These are phyloP conservation scores for Xenopus laevis DNA, from an alignment of 2,113 vertebrate species.

Conservation along the genomic window DNA sequence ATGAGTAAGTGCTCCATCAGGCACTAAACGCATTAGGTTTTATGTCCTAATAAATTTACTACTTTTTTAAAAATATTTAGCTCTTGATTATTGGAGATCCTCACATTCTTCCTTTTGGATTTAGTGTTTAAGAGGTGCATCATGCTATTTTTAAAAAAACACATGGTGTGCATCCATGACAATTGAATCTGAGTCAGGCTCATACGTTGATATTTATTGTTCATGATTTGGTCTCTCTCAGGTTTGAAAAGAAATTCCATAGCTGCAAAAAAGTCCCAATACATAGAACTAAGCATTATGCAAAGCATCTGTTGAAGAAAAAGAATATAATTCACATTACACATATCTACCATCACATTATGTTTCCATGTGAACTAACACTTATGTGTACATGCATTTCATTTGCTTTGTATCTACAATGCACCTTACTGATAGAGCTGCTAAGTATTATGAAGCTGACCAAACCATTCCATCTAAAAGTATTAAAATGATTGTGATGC, in stretches of 20 bases:
- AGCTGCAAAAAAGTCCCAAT: not conserved
- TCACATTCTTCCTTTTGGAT: too few species aligned
- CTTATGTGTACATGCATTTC: not conserved
- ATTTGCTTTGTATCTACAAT: conserved; percentile 18
- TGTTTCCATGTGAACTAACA: conserved; percentile 5
- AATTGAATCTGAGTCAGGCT: too few species aligned
- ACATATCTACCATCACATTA: not conserved
- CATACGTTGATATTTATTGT: too few species aligned
- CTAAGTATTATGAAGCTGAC: conserved; percentile 2
- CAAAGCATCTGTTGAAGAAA: not conserved
- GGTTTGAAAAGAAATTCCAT: not conserved
- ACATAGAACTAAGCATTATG: too few species aligned
- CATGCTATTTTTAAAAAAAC: too few species aligned
- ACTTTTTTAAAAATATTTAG: too few species aligned
- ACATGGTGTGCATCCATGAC: too few species aligned
- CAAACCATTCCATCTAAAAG: not conserved
- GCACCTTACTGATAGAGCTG: conserved; percentile 34
- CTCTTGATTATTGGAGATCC: too few species aligned
- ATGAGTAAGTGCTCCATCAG: too few species aligned
- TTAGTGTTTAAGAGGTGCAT: too few species aligned
- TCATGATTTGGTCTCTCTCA: not conserved
- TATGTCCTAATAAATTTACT: too few species aligned
- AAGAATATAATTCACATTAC: not conserved
- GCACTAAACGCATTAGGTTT: too few species aligned
- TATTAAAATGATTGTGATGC: not conserved